These are phyloP conservation scores for Drosophila gunungcola DNA, from an alignment of 1,140 invertebrate species.

Conservation along the genomic window DNA sequence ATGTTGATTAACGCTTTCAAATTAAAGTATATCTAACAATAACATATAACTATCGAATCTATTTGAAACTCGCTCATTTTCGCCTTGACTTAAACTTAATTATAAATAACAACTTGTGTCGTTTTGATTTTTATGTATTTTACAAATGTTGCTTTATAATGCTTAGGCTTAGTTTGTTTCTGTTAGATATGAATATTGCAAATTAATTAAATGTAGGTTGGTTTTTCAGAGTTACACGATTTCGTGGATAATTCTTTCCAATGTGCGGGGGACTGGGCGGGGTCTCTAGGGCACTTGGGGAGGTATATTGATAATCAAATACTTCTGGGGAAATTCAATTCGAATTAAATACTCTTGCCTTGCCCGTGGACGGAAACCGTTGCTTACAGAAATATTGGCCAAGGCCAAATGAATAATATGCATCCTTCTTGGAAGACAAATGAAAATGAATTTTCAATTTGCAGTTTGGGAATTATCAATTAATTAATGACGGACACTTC, in stretches of 20 bases:
- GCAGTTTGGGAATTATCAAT: conserved; percentile 30
- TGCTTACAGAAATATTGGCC: conserved; percentile 50
- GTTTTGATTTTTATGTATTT: conserved; percentile 52
- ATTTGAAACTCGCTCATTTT: conserved; percentile 7
- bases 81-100: conserved; percentile 47
- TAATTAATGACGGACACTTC: conserved; percentile 45
- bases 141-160: conserved; percentile 50
- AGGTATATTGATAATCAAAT: conserved; percentile 25
- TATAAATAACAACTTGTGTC: conserved; percentile 58
- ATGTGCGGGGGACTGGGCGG: conserved; percentile 47
- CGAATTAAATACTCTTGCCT: conserved; percentile 68
- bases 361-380: conserved; percentile 80
- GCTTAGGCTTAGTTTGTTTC: conserved; percentile 21
- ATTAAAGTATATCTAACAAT: conserved; percentile 49
- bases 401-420: conserved; percentile 49
- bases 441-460: conserved; percentile 62
- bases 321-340: conserved; percentile 12
- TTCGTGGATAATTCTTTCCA: conserved; percentile 10
- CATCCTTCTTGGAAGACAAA: conserved; percentile 74
- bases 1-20: conserved; percentile 28
- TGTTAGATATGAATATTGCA: conserved; percentile 68
- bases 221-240: neutral
- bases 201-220: conserved; percentile 23
- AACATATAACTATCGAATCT: conserved; percentile 48
- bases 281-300: conserved; percentile 67